Percentiles rank a stretch among this genome's conserved stretches.
Evolutionary conservation across 2,888 invertebrate genomes (phyloP).

Genomic region (Zygaena filipendulae): DNA sequence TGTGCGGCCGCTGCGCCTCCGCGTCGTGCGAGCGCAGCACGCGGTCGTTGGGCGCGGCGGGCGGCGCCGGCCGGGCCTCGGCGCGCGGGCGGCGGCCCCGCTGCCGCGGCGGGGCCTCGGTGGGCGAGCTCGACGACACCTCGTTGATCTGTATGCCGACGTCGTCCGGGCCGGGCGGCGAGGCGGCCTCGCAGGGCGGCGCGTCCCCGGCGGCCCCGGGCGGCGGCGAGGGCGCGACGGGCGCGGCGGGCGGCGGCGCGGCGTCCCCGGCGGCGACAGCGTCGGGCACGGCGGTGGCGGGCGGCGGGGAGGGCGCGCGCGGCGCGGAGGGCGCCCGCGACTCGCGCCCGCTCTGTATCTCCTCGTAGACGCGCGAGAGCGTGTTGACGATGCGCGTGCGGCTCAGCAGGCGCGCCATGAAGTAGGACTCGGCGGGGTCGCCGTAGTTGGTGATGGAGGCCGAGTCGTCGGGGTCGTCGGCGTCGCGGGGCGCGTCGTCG

Average conservation of each 20-base stretch:
- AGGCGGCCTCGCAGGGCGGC: constrained; percentile 9
- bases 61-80: constrained; percentile 24
- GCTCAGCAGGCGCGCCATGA: constrained; percentile 52
- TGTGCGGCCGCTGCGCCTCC: constrained; percentile 32
- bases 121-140: constrained; percentile 72
- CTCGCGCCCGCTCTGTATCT: constrained; percentile 26
- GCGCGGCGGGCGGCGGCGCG: constrained; percentile 16
- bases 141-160: constrained; percentile 74
- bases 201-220: constrained; percentile 15
- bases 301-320: constrained; percentile 16
- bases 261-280: constrained; percentile 14
- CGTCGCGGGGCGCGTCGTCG: constrained; percentile 21
- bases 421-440: constrained; percentile 57
- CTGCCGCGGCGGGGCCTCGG: constrained; percentile 38
- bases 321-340: constrained; percentile 18
- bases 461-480: constrained; percentile 23
- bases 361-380: constrained; percentile 46
- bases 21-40: constrained; percentile 58
- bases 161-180: constrained; percentile 23
- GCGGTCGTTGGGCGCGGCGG: constrained; percentile 32
- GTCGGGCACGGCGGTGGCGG: constrained; percentile 15
- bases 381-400: constrained; percentile 49
- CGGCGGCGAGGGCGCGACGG: constrained; percentile 13
- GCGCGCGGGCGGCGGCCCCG: constrained; percentile 33
- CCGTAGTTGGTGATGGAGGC: constrained; percentile 50